A percentile compares a stretch with the other conserved stretches of the same genome.
Conservation (phyloP, 2,113 vertebrate species). For the Oncorhynchus nerka region DNA sequence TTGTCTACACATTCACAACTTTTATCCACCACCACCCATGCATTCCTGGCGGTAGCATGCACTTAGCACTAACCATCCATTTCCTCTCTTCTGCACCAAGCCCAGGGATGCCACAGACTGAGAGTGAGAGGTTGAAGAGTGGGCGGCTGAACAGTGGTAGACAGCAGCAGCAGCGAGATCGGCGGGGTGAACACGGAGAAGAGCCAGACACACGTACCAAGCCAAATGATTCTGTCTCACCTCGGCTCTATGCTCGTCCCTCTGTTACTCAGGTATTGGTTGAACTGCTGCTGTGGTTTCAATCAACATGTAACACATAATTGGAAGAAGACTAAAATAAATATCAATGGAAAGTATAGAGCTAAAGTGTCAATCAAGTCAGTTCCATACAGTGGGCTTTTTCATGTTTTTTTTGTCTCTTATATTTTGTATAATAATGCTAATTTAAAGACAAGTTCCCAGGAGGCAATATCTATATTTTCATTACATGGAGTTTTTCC, state of each 20-base stretch:
- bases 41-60: too few relatives aligned
- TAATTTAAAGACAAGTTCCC: too few relatives aligned
- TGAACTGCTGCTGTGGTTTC: too few relatives aligned
- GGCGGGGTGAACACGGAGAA: constrained; percentile 8
- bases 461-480: too few relatives aligned
- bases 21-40: constrained; percentile 22
- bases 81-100: not conserved
- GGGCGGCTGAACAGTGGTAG: constrained; percentile 8
- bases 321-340: too few relatives aligned
- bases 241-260: not conserved
- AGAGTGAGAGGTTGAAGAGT: constrained; percentile 15
- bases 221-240: not conserved
- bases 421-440: too few relatives aligned
- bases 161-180: constrained; percentile 16
- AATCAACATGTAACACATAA: too few relatives aligned
- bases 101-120: constrained; percentile 41
- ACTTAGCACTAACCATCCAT: constrained; percentile 16
- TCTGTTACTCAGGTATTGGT: constrained; percentile 48
- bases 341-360: too few relatives aligned
- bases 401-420: too few relatives aligned
- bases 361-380: too few relatives aligned
- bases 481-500: too few relatives aligned
- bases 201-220: not conserved
- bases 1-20: not conserved
- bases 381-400: too few relatives aligned